Percentiles rank a stretch among this genome's conserved stretches.
These are phyloP conservation scores for Erynnis tages DNA, from an alignment of 2,888 invertebrate genomes.

Conservation along the genomic window DNA sequence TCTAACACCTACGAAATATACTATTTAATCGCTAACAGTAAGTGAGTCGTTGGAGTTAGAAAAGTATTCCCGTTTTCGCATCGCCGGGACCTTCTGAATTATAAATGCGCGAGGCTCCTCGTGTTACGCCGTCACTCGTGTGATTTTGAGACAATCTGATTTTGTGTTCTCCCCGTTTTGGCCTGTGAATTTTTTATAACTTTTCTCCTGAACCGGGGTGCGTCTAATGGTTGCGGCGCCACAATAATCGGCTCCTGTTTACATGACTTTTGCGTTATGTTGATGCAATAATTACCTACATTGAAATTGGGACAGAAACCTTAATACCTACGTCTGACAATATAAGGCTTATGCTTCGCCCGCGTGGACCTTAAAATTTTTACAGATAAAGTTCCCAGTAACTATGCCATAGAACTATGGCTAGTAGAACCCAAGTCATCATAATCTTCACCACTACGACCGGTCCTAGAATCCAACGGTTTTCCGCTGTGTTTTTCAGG, in stretches of 20 bases:
- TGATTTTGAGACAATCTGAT: slow-evolving; percentile 81
- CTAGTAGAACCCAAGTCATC: too few relatives aligned
- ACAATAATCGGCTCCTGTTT: slow-evolving; percentile 33
- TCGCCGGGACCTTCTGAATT: slow-evolving; percentile 59
- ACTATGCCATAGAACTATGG: too few relatives aligned
- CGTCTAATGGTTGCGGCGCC: slow-evolving; percentile 67
- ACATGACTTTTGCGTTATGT: slow-evolving; percentile 37
- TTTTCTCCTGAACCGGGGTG: slow-evolving; percentile 57
- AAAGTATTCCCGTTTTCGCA: slow-evolving; percentile 54
- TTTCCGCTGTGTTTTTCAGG: too few relatives aligned
- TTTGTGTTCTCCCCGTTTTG: slow-evolving; percentile 74
- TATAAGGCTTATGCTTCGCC: too few relatives aligned
- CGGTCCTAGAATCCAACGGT: too few relatives aligned
- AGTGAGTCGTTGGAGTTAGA: slow-evolving; percentile 38
- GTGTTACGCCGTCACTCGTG: slow-evolving; percentile 68
- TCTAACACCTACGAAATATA: too few relatives aligned
- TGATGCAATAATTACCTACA: not conserved
- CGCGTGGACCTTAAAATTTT: too few relatives aligned
- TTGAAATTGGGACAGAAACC: not conserved
- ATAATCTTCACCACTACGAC: too few relatives aligned
- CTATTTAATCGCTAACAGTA: not conserved
- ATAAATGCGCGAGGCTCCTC: slow-evolving; percentile 67
- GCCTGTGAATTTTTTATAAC: slow-evolving; percentile 75
- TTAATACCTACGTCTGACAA: too few relatives aligned
- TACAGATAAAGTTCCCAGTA: too few relatives aligned